A percentile compares a stretch with the other conserved stretches of the same genome.
phyloP scores from a whole-genome alignment of 2,797 vertebrate species.

The Micropoecilia bifurca region DNA sequence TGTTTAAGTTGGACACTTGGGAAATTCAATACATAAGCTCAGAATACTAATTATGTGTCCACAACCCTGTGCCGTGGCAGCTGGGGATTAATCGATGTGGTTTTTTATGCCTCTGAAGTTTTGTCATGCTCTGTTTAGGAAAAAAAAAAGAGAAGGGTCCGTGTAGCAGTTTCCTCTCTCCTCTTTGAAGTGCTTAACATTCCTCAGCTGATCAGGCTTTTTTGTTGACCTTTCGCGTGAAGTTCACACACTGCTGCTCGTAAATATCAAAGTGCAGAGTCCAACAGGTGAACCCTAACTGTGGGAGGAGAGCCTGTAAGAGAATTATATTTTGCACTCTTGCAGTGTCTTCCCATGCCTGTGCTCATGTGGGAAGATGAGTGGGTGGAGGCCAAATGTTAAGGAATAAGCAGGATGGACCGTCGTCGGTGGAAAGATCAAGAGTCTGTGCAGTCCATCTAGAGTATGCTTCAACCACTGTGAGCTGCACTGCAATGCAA shows the following conservation, averaged over 20 bases:
- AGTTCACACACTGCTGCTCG: constrained; percentile 28
- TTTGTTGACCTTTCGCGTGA: constrained; percentile 21
- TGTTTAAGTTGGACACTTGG: constrained; percentile 23
- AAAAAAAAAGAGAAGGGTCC: background rate
- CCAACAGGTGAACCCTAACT: constrained; percentile 29
- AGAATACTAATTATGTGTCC: constrained; percentile 17
- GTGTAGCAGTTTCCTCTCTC: constrained; percentile 26
- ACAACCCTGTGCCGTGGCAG: constrained; percentile 20
- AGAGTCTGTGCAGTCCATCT: constrained; percentile 22
- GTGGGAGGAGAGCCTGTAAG: constrained; percentile 13
- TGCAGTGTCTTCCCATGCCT: constrained; percentile 25
- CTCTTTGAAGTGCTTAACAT: constrained; percentile 40
- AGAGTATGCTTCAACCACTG: background rate
- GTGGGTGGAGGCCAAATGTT: constrained; percentile 65
- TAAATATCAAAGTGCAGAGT: constrained; percentile 36
- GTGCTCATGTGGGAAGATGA: constrained; percentile 47
- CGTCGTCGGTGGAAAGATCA: constrained; percentile 29
- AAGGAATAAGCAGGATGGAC: constrained; percentile 42
- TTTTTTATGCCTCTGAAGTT: constrained; percentile 38
- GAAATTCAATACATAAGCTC: constrained; percentile 29
- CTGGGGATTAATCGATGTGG: constrained; percentile 45
- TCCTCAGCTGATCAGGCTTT: constrained; percentile 21
- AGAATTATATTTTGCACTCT: constrained; percentile 32
- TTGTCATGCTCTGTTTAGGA: background rate
- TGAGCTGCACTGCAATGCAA: background rate